Conservation (phyloP, 2,797 vertebrate species). For the Cyclura pinguis region DNA sequence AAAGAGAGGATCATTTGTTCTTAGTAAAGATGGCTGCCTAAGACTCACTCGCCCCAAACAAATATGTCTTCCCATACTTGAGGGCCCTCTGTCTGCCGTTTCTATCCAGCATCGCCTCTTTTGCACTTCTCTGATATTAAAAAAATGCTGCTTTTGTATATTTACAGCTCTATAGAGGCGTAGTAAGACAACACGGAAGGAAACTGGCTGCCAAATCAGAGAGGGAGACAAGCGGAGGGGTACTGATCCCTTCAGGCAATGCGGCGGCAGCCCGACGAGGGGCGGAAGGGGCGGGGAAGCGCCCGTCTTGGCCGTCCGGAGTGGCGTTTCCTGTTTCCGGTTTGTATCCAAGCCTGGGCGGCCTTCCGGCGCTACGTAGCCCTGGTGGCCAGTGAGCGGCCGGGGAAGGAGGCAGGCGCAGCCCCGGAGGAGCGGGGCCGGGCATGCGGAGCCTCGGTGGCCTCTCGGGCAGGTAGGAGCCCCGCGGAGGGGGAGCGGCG, state of each 20-base stretch:
- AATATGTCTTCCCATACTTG: constrained; percentile 35
- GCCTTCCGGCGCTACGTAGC: constrained; percentile 70
- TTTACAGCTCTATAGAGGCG: no score
- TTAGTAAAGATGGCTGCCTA: not conserved
- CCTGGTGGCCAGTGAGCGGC: constrained; percentile 20
- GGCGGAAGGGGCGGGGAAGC: constrained; percentile 4
- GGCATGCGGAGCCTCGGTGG: constrained; percentile 63
- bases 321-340: constrained; percentile 12
- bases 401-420: no score
- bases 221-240: not conserved
- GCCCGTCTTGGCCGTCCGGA: not conserved
- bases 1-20: fast-evolving
- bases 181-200: no score
- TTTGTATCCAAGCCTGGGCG: fast-evolving
- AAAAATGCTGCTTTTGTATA: no score
- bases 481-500: not conserved
- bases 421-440: constrained; percentile 67
- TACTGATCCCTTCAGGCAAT: not conserved
- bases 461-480: not conserved
- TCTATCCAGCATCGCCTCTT: no score
- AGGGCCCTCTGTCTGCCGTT: no score
- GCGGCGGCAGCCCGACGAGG: fast-evolving
- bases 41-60: not conserved
- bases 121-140: no score
- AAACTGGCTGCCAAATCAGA: no score